phyloP scores from a whole-genome alignment of 2,888 invertebrate species.

The Philaethria dido region DNA sequence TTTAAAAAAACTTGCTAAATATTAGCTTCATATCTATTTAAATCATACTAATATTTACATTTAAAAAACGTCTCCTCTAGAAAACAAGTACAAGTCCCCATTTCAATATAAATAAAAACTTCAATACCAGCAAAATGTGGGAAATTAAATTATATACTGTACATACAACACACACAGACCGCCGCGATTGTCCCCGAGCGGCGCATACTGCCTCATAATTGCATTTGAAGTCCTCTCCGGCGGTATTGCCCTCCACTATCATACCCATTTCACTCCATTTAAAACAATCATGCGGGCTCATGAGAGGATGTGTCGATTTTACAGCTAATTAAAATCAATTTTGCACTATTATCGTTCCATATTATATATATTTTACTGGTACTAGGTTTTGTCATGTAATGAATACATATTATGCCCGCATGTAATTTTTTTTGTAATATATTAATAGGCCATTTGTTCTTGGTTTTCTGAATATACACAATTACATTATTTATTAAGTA shows the following conservation, averaged over 20 bases:
- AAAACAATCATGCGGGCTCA: constrained; percentile 32
- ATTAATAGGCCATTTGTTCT: no score
- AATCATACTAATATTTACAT: no score
- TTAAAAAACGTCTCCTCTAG: no score
- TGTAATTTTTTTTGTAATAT: no score
- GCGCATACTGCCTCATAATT: constrained; percentile 69
- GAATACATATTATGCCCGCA: no score
- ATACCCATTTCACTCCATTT: constrained; percentile 45
- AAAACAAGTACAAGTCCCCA: not conserved
- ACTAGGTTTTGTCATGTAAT: not conserved
- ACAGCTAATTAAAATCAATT: constrained; percentile 11
- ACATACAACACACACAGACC: constrained; percentile 15
- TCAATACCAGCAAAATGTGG: not conserved
- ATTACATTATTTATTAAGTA: no score
- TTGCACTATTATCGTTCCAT: constrained; percentile 3
- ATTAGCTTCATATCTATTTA: no score
- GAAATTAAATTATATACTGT: constrained; percentile 27
- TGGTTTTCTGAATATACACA: no score
- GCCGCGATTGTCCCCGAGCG: constrained; percentile 54
- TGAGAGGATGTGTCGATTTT: constrained; percentile 19
- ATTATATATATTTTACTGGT: not conserved
- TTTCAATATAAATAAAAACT: not conserved
- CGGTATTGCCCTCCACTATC: constrained; percentile 63
- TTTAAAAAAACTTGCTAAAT: no score
- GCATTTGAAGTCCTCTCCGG: constrained; percentile 69